These are phyloP conservation scores for Crypturellus tataupa DNA, from an alignment of 2,797 vertebrate species.

Conservation along the genomic window DNA sequence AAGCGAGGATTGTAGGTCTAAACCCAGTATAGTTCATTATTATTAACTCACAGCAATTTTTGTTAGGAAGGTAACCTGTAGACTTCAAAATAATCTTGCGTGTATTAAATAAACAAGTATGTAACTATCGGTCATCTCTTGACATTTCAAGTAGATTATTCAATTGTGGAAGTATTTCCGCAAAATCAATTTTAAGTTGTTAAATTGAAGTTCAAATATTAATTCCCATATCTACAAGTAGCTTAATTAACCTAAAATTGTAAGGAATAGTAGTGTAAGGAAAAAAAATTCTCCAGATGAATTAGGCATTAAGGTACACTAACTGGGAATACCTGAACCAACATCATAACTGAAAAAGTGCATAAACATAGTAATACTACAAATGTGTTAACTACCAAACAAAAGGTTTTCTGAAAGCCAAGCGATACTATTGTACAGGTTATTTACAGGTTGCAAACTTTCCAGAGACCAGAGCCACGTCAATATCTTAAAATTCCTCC, in stretches of 20 bases:
- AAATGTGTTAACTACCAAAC: conserved; percentile 79
- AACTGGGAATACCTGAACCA: conserved; percentile 78
- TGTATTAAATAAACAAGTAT: conserved; percentile 75
- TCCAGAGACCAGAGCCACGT: conserved; percentile 74
- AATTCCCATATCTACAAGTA: conserved; percentile 75
- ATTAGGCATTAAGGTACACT: conserved; percentile 69
- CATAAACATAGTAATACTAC: conserved; percentile 85
- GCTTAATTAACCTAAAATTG: conserved; percentile 80
- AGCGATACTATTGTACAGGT: conserved; percentile 70
- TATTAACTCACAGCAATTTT: conserved; percentile 74
- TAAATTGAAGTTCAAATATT: conserved; percentile 73
- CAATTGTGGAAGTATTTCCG: conserved; percentile 50
- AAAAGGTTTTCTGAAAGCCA: conserved; percentile 73
- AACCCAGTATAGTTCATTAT: conserved; percentile 68
- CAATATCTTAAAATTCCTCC: conserved; percentile 36
- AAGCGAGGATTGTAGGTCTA: conserved; percentile 70
- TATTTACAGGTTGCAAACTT: conserved; percentile 79
- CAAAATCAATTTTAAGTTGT: conserved; percentile 60
- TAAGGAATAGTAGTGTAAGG: conserved; percentile 76
- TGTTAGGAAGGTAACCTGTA: conserved; percentile 72
- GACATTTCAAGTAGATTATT: conserved; percentile 70
- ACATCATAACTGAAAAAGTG: conserved; percentile 83
- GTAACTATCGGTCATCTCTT: conserved; percentile 45
- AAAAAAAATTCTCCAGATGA: conserved; percentile 65
- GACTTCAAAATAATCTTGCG: conserved; percentile 55